Evolutionary conservation across 2,113 vertebrate species (phyloP).

Genomic region (Mormyrus lacerda): DNA sequence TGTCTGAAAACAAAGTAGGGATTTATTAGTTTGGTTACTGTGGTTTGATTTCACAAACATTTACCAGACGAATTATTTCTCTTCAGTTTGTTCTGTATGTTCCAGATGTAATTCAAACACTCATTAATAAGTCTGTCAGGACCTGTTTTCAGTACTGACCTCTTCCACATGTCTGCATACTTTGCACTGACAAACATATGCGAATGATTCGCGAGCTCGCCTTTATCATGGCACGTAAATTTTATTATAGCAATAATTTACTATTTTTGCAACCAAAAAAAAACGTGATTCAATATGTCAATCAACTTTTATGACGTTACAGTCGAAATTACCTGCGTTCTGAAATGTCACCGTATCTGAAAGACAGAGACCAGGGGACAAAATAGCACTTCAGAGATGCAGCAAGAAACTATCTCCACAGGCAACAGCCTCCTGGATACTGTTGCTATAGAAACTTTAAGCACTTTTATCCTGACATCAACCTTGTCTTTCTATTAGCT

Average conservation of each 20-base stretch:
- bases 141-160: background rate
- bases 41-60: background rate
- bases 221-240: background rate
- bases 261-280: background rate
- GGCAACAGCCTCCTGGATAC: conserved; percentile 55
- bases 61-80: background rate
- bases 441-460: conserved; percentile 64
- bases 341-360: conserved; percentile 24
- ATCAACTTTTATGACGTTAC: background rate
- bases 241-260: background rate
- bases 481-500: conserved; percentile 54
- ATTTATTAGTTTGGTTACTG: background rate
- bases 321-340: conserved; percentile 1
- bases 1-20: background rate
- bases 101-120: background rate
- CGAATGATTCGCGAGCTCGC: background rate
- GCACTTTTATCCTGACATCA: conserved; percentile 48
- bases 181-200: background rate
- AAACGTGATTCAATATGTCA: background rate
- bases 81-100: background rate
- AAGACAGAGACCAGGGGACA: conserved; percentile 39
- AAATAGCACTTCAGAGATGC: conserved; percentile 45
- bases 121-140: background rate
- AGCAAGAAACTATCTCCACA: conserved; percentile 44
- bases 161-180: background rate